Conservation (phyloP, 2,888 invertebrate genomes). For the Dynastes grantii region DNA sequence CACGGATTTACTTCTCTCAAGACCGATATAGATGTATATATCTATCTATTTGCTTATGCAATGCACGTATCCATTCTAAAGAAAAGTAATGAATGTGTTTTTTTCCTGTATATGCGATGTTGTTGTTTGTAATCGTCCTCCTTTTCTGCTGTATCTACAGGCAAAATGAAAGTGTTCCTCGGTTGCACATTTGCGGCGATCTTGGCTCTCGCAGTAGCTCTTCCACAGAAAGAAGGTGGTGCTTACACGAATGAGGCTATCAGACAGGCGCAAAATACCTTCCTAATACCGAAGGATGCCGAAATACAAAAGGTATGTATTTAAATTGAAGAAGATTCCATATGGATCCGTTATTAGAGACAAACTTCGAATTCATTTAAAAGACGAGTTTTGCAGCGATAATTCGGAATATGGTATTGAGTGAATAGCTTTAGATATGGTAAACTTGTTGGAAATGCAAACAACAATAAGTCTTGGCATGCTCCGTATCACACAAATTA, state of each 20-base stretch:
- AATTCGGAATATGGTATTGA: no score
- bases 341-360: no score
- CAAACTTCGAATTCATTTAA: no score
- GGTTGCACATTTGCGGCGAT: conserved; percentile 67
- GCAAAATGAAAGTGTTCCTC: conserved; percentile 65
- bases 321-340: not conserved
- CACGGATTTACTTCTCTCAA: conserved; percentile 11
- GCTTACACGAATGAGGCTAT: conserved; percentile 90
- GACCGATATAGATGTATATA: not conserved
- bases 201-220: conserved; percentile 72
- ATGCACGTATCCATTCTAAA: conserved; percentile 28
- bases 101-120: not conserved
- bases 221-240: conserved; percentile 85
- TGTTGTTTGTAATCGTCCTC: conserved; percentile 15
- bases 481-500: no score
- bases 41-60: conserved; percentile 21
- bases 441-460: no score
- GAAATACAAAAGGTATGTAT: conserved; percentile 83
- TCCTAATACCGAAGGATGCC: conserved; percentile 88
- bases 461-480: no score
- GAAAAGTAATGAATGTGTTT: conserved; percentile 24
- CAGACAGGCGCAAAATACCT: conserved; percentile 88
- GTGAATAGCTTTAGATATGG: no score
- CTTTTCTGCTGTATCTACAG: conserved; percentile 26
- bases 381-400: no score